Evolutionary conservation across 2,113 vertebrate genomes (phyloP).

Genomic region (Cairina moschata): DNA sequence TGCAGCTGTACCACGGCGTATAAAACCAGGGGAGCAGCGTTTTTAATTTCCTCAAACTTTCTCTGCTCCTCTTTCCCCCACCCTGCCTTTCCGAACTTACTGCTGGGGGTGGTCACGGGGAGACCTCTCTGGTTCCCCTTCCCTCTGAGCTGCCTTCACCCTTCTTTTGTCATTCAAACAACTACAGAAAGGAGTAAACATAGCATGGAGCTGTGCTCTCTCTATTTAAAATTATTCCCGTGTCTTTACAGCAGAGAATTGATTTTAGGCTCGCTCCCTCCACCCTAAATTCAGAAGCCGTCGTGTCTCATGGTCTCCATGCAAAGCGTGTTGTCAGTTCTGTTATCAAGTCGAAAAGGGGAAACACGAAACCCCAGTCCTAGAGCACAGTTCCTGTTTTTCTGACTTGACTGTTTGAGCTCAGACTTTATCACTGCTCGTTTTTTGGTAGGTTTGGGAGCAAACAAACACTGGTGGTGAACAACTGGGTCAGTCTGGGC

Average conservation of each 20-base stretch:
- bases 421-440: not conserved
- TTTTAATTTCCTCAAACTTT: not conserved
- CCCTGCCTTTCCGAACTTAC: not conserved
- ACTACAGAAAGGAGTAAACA: rapidly evolving
- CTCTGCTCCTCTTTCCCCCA: not conserved
- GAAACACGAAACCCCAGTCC: conserved; percentile 30
- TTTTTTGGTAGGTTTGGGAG: not conserved
- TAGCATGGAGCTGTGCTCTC: not conserved
- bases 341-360: conserved; percentile 42
- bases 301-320: not conserved
- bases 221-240: not conserved
- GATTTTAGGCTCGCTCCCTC: not conserved
- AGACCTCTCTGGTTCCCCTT: not conserved
- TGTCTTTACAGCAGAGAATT: not conserved
- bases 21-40: not conserved
- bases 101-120: rapidly evolving
- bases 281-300: not conserved
- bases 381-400: conserved; percentile 59
- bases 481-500: not conserved
- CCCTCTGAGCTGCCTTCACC: not conserved
- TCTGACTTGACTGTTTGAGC: not conserved
- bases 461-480: not conserved
- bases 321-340: not conserved
- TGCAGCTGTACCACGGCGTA: not conserved
- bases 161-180: not conserved